Percentiles rank a stretch among this genome's conserved stretches.
Conservation (phyloP, 2,797 vertebrate genomes). For the Capromys pilorides region DNA sequence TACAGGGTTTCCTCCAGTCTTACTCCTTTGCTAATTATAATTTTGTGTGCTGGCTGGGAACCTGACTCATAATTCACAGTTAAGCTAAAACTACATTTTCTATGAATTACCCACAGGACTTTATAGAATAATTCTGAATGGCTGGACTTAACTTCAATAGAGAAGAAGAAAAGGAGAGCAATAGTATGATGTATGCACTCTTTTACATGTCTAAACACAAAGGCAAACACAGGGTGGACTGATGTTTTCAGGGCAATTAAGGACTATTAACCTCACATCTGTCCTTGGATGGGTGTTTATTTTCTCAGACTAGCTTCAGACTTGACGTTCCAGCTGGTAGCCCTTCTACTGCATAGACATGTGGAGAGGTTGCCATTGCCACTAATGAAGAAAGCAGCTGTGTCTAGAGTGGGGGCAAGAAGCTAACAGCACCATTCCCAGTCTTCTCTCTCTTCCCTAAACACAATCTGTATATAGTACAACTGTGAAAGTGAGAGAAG, state of each 20-base stretch:
- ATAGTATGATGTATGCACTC: neutral
- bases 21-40: neutral
- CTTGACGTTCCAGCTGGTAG: conserved; percentile 75
- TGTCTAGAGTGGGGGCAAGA: conserved; percentile 47
- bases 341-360: conserved; percentile 42
- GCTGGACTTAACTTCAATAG: neutral
- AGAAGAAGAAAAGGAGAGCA: neutral
- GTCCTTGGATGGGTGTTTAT: conserved; percentile 67
- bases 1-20: neutral
- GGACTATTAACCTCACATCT: conserved; percentile 70
- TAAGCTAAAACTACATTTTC: conserved; percentile 21
- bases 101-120: conserved; percentile 1
- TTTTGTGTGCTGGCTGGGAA: conserved; percentile 42
- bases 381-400: conserved; percentile 77
- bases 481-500: conserved; percentile 30
- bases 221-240: conserved; percentile 47
- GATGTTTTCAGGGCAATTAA: conserved; percentile 68
- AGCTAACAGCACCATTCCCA: neutral
- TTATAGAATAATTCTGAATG: conserved; percentile 3
- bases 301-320: conserved; percentile 77
- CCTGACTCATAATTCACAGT: neutral
- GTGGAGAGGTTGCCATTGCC: conserved; percentile 58
- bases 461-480: neutral
- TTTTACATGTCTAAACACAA: conserved; percentile 62
- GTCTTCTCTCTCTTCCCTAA: neutral